Evolutionary conservation across 2,797 vertebrate genomes (phyloP).

Genomic region (Taenioides sp.): DNA sequence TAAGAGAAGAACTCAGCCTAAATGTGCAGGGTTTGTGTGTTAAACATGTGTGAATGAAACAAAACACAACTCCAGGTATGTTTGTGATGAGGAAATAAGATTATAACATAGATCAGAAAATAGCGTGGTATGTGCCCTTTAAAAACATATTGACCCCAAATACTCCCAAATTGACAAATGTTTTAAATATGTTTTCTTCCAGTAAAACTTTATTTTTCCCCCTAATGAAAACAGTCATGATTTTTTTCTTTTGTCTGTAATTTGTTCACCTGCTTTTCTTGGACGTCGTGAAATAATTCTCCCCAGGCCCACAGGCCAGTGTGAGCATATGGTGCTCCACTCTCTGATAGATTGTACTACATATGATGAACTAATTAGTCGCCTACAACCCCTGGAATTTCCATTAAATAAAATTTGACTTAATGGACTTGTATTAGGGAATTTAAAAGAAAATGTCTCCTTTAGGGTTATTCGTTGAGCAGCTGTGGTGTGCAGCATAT

Average conservation of each 20-base stretch:
- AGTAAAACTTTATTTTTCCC: not conserved
- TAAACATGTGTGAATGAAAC: too few species aligned
- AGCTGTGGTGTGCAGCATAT: slow-evolving; percentile 28
- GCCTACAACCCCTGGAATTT: slow-evolving; percentile 50
- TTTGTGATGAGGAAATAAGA: too few species aligned
- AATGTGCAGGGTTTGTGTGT: too few species aligned
- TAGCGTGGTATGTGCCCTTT: too few species aligned
- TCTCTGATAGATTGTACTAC: slow-evolving; percentile 61
- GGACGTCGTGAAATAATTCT: slow-evolving; percentile 55
- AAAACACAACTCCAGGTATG: too few species aligned
- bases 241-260: slow-evolving; percentile 13
- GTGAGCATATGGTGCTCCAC: slow-evolving; percentile 66
- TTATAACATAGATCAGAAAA: too few species aligned
- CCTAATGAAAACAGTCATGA: not conserved
- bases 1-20: too few species aligned
- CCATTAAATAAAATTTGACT: slow-evolving; percentile 53
- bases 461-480: slow-evolving; percentile 16
- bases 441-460: slow-evolving; percentile 43
- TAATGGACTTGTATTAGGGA: slow-evolving; percentile 51
- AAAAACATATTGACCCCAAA: not conserved
- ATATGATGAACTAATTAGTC: slow-evolving; percentile 63
- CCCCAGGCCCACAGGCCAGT: slow-evolving; percentile 64
- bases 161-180: not conserved
- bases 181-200: not conserved
- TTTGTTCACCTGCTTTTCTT: slow-evolving; percentile 52